Percentiles rank a stretch among this genome's conserved stretches.
Evolutionary conservation across 2,888 invertebrate species (phyloP).

Genomic region (Phortica magna): DNA sequence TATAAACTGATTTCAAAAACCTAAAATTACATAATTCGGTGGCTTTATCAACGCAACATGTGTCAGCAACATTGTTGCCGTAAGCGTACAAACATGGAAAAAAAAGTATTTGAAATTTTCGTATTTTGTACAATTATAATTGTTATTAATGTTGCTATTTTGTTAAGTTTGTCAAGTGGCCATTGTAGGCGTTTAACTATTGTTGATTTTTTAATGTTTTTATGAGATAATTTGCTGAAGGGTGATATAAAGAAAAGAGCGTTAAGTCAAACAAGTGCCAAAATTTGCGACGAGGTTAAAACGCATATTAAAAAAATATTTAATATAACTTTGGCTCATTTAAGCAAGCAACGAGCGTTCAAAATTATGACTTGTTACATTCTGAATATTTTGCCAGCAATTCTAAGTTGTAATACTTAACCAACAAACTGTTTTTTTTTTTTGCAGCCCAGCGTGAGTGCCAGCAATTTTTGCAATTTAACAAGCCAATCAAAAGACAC

Average conservation of each 20-base stretch:
- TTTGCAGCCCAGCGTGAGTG: constrained; percentile 55
- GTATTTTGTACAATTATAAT: too few relatives aligned
- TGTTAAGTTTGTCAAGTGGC: too few relatives aligned
- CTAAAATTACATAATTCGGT: constrained; percentile 55
- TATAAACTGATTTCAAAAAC: constrained; percentile 50
- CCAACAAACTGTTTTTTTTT: not conserved
- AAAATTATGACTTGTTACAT: constrained; percentile 46
- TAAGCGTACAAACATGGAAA: not conserved
- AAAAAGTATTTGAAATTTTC: too few relatives aligned
- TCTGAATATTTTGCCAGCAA: constrained; percentile 48
- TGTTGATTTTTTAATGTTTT: too few relatives aligned
- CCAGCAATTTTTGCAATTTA: constrained; percentile 49
- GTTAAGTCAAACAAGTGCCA: too few relatives aligned
- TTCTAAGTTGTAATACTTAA: constrained; percentile 60
- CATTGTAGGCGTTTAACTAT: too few relatives aligned
- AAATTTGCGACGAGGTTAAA: too few relatives aligned
- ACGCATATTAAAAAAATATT: too few relatives aligned
- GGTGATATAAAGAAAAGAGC: too few relatives aligned
- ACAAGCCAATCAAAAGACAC: constrained; percentile 48
- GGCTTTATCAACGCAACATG: constrained; percentile 16
- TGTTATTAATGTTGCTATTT: too few relatives aligned
- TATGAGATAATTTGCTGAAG: too few relatives aligned
- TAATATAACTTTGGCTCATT: too few relatives aligned
- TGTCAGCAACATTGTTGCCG: constrained; percentile 21
- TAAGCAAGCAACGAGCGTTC: not conserved